Conservation (phyloP, 2,113 vertebrate genomes). For the Rostratula benghalensis region DNA sequence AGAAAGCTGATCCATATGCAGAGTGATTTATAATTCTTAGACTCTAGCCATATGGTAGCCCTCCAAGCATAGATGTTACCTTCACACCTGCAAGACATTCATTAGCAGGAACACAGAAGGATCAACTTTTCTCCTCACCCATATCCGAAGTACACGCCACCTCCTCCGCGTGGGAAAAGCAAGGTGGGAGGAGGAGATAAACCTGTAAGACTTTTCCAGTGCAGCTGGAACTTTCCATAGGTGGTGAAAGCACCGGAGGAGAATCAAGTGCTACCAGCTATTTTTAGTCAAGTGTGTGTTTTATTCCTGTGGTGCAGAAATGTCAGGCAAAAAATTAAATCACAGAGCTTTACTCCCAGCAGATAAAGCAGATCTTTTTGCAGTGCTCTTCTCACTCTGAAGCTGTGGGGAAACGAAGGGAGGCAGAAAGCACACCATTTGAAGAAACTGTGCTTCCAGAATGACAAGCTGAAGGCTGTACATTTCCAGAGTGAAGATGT, state of each 20-base stretch:
- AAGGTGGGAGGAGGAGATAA: not conserved
- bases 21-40: slow-evolving; percentile 22
- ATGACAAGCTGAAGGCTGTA: not conserved
- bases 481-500: not conserved
- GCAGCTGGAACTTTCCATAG: not conserved
- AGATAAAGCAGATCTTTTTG: not conserved
- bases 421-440: not conserved
- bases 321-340: not conserved
- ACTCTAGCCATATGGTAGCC: slow-evolving; percentile 4
- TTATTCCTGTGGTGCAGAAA: not conserved
- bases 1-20: not conserved
- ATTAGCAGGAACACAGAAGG: slow-evolving; percentile 3
- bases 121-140: not conserved
- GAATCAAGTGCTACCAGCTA: not conserved
- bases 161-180: not conserved
- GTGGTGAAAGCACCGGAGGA: not conserved
- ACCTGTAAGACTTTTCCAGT: not conserved
- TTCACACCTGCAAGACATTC: slow-evolving; percentile 29
- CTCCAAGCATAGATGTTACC: slow-evolving; percentile 5
- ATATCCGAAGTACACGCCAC: not conserved
- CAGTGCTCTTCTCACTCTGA: not conserved
- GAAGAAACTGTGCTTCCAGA: not conserved
- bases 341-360: not conserved
- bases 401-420: not conserved
- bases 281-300: not conserved